Conservation (phyloP, 2,888 invertebrate species). For the Galerucella pusilla region DNA sequence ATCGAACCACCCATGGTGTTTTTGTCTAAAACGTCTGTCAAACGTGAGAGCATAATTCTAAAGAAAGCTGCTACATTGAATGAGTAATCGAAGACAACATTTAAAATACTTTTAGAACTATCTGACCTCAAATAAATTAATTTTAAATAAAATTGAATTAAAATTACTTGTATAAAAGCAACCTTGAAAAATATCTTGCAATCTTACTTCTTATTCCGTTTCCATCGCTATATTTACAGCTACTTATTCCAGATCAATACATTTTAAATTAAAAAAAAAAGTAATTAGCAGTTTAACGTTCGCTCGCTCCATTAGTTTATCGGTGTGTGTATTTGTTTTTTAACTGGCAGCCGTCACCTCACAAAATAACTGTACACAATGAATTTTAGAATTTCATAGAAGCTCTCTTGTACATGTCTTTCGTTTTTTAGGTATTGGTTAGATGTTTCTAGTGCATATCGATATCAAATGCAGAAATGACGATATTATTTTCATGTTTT, state of each 20-base stretch:
- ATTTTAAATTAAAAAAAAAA: conserved; percentile 17
- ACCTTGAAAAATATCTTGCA: conserved; percentile 25
- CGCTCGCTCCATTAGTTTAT: not conserved
- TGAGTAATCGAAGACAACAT: not conserved
- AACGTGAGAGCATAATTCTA: too few relatives aligned
- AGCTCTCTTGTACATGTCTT: not conserved
- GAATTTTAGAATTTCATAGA: not conserved
- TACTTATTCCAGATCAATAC: conserved; percentile 25
- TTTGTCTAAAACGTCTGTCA: too few relatives aligned
- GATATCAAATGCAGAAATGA: not conserved
- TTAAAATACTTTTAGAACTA: not conserved
- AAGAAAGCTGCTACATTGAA: not conserved
- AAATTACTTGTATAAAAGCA: conserved; percentile 1
- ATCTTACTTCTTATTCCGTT: conserved; percentile 14
- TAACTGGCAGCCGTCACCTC: not conserved
- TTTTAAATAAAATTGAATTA: not conserved
- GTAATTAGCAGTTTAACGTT: conserved; percentile 8
- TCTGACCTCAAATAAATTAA: not conserved
- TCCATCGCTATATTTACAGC: conserved; percentile 14
- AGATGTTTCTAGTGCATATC: not conserved
- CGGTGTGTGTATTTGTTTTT: not conserved
- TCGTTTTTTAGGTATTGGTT: not conserved
- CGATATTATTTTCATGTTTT: too few relatives aligned
- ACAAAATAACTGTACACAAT: conserved; percentile 7
- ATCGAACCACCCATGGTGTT: too few relatives aligned